Conservation (phyloP, 2,888 invertebrate genomes). For the Pterostichus niger region DNA sequence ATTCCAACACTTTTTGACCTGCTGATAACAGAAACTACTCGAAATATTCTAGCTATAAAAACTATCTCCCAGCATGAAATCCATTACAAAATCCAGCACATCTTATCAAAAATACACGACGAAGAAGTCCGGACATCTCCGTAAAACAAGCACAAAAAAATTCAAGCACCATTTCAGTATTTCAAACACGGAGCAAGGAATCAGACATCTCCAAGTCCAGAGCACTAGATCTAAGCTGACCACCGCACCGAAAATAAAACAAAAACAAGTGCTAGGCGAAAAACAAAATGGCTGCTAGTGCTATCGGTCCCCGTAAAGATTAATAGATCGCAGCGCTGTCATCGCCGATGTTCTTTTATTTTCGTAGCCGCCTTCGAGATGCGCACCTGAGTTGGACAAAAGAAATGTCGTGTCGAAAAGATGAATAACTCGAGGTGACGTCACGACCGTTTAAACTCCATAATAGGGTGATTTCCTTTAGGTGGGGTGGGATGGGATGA, state of each 20-base stretch:
- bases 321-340: conserved; percentile 46
- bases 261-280: conserved; percentile 40
- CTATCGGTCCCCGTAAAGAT: conserved; percentile 35
- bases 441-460: not conserved
- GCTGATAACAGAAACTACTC: not conserved
- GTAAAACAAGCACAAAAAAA: conserved; percentile 27
- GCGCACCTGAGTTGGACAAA: conserved; percentile 43
- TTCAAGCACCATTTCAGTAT: conserved; percentile 36
- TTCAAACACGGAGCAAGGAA: conserved; percentile 21
- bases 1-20: conserved; percentile 32
- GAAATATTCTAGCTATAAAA: conserved; percentile 6
- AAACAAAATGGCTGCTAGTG: conserved; percentile 50
- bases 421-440: conserved; percentile 49
- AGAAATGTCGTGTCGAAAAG: conserved; percentile 45
- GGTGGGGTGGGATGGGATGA: not conserved
- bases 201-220: not conserved
- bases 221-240: conserved; percentile 21
- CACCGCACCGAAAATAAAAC: conserved; percentile 33
- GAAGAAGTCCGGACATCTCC: conserved; percentile 5
- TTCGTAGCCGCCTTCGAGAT: conserved; percentile 6
- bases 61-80: conserved; percentile 31
- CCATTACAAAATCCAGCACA: conserved; percentile 43
- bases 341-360: conserved; percentile 44
- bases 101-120: conserved; percentile 43
- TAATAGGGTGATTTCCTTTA: conserved; percentile 28